These are phyloP conservation scores for Stenichneumon culpator DNA, from an alignment of 2,888 invertebrate species.

Conservation along the genomic window DNA sequence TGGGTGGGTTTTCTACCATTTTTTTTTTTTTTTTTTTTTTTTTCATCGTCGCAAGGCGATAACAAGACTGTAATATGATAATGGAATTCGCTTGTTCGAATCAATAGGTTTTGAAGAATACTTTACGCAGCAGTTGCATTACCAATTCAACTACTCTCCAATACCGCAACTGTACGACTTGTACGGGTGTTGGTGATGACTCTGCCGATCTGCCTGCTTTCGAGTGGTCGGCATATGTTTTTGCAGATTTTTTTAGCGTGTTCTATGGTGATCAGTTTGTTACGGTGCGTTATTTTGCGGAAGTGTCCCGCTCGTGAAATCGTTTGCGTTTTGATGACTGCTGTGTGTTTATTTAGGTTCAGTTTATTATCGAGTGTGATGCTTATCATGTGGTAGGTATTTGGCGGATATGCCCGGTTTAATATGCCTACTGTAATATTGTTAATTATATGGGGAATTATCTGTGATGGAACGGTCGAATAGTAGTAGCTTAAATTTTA, in stretches of 20 bases:
- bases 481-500: neutral
- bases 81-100: constrained; percentile 5
- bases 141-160: neutral
- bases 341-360: neutral
- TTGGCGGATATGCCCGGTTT: too few species aligned
- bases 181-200: too few species aligned
- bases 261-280: neutral
- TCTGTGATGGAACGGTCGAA: neutral
- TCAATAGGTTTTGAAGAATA: constrained; percentile 31
- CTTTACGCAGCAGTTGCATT: constrained; percentile 1
- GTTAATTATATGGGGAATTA: neutral
- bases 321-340: neutral
- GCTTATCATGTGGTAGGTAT: neutral
- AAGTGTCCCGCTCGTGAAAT: neutral
- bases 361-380: neutral
- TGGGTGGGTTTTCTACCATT: neutral
- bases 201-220: too few species aligned
- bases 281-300: neutral
- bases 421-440: neutral
- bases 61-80: neutral
- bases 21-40: constrained; percentile 22
- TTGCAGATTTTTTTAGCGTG: neutral
- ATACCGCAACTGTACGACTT: too few species aligned
- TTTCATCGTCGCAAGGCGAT: neutral
- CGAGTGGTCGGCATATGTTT: too few species aligned